phyloP scores from a whole-genome alignment of 1,140 invertebrate genomes.

The Pararge aegeria region DNA sequence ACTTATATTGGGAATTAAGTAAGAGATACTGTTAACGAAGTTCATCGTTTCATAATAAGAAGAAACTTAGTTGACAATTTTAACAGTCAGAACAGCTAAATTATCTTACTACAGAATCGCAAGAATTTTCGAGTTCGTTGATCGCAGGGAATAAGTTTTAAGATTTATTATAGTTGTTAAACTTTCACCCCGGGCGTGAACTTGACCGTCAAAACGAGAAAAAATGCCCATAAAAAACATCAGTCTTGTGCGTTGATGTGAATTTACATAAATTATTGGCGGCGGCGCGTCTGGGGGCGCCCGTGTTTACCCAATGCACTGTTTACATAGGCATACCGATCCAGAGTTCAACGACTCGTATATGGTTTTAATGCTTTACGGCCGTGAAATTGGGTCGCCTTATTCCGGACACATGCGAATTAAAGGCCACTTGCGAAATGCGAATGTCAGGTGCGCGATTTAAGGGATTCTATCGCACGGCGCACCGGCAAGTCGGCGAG shows the following conservation, averaged over 20 bases:
- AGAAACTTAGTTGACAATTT: neutral
- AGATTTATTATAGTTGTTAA: constrained; percentile 59
- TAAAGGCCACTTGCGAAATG: constrained; percentile 12
- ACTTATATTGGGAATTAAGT: too few species aligned
- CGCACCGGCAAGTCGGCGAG: constrained; percentile 14
- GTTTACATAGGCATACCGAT: constrained; percentile 65
- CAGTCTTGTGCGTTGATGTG: constrained; percentile 70
- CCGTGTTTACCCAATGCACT: constrained; percentile 60
- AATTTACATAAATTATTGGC: constrained; percentile 78
- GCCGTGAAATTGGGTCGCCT: constrained; percentile 70
- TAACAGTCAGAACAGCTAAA: neutral
- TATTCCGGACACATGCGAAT: constrained; percentile 26
- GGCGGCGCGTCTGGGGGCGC: constrained; percentile 51
- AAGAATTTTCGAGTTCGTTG: too few species aligned
- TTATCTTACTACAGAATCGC: too few species aligned
- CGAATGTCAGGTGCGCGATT: constrained; percentile 3
- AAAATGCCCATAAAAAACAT: constrained; percentile 65
- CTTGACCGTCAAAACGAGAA: constrained; percentile 74
- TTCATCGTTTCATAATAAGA: too few species aligned
- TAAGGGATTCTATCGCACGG: neutral
- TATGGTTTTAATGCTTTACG: constrained; percentile 61
- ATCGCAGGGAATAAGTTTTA: constrained; percentile 14
- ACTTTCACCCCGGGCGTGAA: constrained; percentile 64
- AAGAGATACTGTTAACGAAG: too few species aligned
- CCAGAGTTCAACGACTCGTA: constrained; percentile 66